phyloP scores from a whole-genome alignment of 2,113 vertebrate species.

The Dascyllus trimaculatus region DNA sequence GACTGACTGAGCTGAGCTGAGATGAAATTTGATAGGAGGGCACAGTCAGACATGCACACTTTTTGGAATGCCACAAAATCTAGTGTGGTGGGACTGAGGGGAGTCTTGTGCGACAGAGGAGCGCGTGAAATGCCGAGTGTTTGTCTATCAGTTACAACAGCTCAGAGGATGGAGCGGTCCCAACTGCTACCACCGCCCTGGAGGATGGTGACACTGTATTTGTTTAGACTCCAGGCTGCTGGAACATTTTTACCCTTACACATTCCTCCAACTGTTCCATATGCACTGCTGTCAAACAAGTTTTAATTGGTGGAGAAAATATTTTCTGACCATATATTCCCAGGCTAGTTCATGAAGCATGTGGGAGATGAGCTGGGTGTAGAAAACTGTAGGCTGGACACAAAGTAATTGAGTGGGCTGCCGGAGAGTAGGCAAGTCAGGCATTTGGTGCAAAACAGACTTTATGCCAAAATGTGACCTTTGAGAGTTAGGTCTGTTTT shows the following conservation, averaged over 20 bases:
- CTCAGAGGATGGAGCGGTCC: constrained; percentile 17
- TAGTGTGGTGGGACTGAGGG: constrained; percentile 14
- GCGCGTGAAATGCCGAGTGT: constrained; percentile 20
- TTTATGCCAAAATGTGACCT: constrained; percentile 70
- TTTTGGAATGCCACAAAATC: constrained; percentile 21
- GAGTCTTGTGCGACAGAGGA: neutral
- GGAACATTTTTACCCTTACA: constrained; percentile 24
- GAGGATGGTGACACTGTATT: constrained; percentile 25
- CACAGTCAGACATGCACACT: constrained; percentile 1
- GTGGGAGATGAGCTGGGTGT: constrained; percentile 59
- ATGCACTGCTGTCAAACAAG: constrained; percentile 12
- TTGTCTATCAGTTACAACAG: neutral
- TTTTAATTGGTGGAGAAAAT: constrained; percentile 45
- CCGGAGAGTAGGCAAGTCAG: constrained; percentile 60
- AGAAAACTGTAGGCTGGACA: constrained; percentile 63
- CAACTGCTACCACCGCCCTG: constrained; percentile 9
- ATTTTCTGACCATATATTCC: constrained; percentile 45
- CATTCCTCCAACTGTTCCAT: constrained; percentile 3
- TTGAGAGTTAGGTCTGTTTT: constrained; percentile 55
- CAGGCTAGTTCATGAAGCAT: constrained; percentile 38
- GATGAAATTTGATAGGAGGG: constrained; percentile 18
- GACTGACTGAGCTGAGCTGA: constrained; percentile 25
- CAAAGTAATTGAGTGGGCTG: constrained; percentile 65
- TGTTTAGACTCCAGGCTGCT: constrained; percentile 30
- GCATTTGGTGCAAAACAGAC: constrained; percentile 75